Evolutionary conservation across 2,888 invertebrate species (phyloP).

Genomic region (Scaeva pyrastri): DNA sequence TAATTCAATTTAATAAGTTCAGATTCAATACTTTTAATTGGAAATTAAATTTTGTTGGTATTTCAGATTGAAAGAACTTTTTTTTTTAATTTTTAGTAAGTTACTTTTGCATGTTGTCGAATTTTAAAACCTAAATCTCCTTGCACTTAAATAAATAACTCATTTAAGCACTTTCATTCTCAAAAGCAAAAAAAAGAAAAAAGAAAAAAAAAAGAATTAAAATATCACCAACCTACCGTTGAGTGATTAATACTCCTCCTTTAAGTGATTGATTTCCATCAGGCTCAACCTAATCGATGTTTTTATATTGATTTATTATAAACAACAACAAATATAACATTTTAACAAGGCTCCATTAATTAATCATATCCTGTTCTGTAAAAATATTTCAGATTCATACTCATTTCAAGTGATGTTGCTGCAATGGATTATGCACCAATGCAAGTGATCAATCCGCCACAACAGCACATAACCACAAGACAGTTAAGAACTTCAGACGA

Average conservation of each 20-base stretch:
- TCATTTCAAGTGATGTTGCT: conserved; percentile 46
- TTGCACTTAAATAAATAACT: not conserved
- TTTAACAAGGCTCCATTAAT: conserved; percentile 50
- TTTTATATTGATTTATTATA: conserved; percentile 66
- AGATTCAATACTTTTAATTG: too few species aligned
- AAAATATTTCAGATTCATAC: conserved; percentile 59
- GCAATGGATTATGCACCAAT: conserved; percentile 66
- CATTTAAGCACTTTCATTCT: conserved; percentile 17
- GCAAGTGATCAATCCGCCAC: conserved; percentile 66
- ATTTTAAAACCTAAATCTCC: too few species aligned
- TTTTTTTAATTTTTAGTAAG: not conserved
- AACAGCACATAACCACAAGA: conserved; percentile 55
- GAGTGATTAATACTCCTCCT: conserved; percentile 65
- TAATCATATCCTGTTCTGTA: conserved; percentile 55
- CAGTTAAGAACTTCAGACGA: conserved; percentile 36
- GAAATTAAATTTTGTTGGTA: too few species aligned
- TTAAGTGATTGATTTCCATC: conserved; percentile 60
- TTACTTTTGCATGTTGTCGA: too few species aligned
- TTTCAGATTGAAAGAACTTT: not conserved
- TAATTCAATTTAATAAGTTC: too few species aligned
- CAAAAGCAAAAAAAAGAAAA: not conserved
- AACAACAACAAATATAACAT: conserved; percentile 35
- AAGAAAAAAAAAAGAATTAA: not conserved
- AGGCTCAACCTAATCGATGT: conserved; percentile 50
- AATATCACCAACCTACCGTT: conserved; percentile 38